A percentile compares a stretch with the other conserved stretches of the same genome.
phyloP scores from a whole-genome alignment of 2,113 vertebrate species.

The Ophthalmolycus amberensis region DNA sequence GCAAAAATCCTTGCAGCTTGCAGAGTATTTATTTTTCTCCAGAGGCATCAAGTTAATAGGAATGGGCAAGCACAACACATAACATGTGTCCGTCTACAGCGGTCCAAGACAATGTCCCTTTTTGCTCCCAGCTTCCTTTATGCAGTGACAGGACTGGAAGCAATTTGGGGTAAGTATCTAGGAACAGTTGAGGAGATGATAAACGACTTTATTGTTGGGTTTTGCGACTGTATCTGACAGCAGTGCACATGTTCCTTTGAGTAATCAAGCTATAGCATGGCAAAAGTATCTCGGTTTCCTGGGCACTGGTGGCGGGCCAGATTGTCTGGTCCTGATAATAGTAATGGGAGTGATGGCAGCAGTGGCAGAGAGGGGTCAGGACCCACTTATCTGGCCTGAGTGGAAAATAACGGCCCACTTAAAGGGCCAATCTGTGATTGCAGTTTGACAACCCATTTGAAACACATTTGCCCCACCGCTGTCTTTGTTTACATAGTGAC shows the following conservation, averaged over 20 bases:
- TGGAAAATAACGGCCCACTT: slow-evolving; percentile 71
- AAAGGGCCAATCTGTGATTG: slow-evolving; percentile 45
- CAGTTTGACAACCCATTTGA: slow-evolving; percentile 24
- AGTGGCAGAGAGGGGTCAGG: slow-evolving; percentile 64
- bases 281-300: slow-evolving; percentile 65
- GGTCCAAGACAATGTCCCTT: slow-evolving; percentile 59
- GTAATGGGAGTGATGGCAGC: slow-evolving; percentile 66
- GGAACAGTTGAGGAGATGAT: slow-evolving; percentile 66
- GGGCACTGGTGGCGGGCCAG: slow-evolving; percentile 64
- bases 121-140: slow-evolving; percentile 57
- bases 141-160: slow-evolving; percentile 74
- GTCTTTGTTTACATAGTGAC: slow-evolving; percentile 40
- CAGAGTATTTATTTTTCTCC: slow-evolving; percentile 1
- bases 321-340: slow-evolving; percentile 77
- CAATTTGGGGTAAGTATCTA: slow-evolving; percentile 68
- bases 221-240: slow-evolving; percentile 69
- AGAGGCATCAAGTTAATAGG: slow-evolving; percentile 53
- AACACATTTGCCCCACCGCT: slow-evolving; percentile 25
- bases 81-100: slow-evolving; percentile 67
- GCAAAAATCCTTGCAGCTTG: not conserved
- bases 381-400: slow-evolving; percentile 70
- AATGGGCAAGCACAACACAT: slow-evolving; percentile 60
- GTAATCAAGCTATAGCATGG: slow-evolving; percentile 69
- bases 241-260: slow-evolving; percentile 72
- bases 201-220: slow-evolving; percentile 63